Conservation (phyloP, 2,797 vertebrate species). For the Podargus strigoides region DNA sequence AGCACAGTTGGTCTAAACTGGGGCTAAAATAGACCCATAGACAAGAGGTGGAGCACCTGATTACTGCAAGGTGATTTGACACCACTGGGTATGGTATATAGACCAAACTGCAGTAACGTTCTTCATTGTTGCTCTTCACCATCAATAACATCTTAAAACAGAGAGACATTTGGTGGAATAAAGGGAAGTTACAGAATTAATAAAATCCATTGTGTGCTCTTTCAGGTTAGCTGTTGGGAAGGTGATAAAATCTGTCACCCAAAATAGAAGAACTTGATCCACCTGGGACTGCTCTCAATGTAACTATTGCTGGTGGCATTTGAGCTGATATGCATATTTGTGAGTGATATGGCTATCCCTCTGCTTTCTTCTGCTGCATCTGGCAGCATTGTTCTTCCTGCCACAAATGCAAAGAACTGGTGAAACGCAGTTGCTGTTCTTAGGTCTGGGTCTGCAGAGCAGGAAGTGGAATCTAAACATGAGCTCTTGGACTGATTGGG, state of each 20-base stretch:
- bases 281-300: background rate
- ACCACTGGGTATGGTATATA: background rate
- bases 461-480: background rate
- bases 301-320: background rate
- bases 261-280: background rate
- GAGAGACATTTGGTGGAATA: background rate
- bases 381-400: background rate
- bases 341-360: background rate
- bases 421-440: background rate
- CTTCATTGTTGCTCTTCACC: background rate
- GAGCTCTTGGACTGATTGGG: background rate
- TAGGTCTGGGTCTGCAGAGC: background rate
- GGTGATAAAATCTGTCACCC: background rate
- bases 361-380: background rate
- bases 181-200: background rate
- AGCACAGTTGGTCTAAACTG: background rate
- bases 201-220: background rate
- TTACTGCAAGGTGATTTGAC: background rate
- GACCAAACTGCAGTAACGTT: background rate
- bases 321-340: background rate
- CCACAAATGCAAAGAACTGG: background rate
- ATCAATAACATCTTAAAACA: background rate
- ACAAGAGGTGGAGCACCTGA: background rate
- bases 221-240: background rate
- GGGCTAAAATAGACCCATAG: background rate